Evolutionary conservation across 2,888 invertebrate species (phyloP).

Genomic region (Amphipoea oculea): DNA sequence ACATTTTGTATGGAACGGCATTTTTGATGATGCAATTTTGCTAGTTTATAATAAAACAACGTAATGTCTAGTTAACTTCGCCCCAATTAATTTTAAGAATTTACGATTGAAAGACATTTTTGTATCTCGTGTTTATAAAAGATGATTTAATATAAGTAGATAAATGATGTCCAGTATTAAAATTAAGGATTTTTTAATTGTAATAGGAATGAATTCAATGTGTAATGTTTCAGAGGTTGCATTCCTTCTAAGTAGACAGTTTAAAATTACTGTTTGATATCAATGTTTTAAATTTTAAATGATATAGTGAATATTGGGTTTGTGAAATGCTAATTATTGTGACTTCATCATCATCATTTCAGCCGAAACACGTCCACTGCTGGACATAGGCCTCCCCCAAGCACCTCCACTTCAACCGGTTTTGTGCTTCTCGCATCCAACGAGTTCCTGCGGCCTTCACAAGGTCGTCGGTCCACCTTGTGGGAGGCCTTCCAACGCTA

Average conservation of each 20-base stretch:
- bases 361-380: no score
- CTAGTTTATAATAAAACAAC: conserved; percentile 12
- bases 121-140: conserved; percentile 71
- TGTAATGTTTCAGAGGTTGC: conserved; percentile 58
- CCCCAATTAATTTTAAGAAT: conserved; percentile 62
- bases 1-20: no score
- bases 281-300: conserved; percentile 54
- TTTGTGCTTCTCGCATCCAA: no score
- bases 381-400: no score
- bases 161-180: conserved; percentile 77
- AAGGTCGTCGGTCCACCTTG: no score
- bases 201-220: conserved; percentile 62
- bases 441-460: no score
- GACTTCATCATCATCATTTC: not conserved
- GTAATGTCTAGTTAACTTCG: conserved; percentile 49
- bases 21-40: no score
- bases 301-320: conserved; percentile 31
- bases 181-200: conserved; percentile 66
- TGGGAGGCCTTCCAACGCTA: no score
- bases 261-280: conserved; percentile 53
- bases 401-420: no score
- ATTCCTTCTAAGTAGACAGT: conserved; percentile 65
- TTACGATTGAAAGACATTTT: conserved; percentile 76
- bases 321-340: conserved; percentile 56
- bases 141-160: conserved; percentile 71